These are phyloP conservation scores for Patella pellucida DNA, from an alignment of 2,888 invertebrate genomes.

Conservation along the genomic window DNA sequence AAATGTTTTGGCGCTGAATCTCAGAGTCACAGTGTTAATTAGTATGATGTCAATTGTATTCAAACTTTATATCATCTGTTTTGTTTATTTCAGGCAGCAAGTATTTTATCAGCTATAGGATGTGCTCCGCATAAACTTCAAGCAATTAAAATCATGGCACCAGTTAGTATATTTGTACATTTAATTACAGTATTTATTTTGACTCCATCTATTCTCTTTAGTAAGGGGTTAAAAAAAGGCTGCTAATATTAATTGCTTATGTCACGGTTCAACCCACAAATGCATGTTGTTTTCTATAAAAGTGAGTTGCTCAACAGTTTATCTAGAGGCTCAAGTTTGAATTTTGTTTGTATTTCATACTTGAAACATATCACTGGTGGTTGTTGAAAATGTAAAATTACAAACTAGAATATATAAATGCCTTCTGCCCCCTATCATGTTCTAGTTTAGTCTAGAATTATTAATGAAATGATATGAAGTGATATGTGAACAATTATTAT, in stretches of 20 bases:
- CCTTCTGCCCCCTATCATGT: background rate
- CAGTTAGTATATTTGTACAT: constrained; percentile 53
- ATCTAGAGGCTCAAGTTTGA: too few relatives aligned
- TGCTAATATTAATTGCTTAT: background rate
- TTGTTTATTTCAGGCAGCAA: constrained; percentile 56
- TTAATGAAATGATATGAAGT: constrained; percentile 5
- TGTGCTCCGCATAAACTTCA: constrained; percentile 65
- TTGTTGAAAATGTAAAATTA: background rate
- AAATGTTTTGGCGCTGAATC: too few relatives aligned
- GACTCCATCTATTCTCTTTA: background rate
- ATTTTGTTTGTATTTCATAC: too few relatives aligned
- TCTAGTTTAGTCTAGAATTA: background rate
- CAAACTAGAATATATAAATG: background rate
- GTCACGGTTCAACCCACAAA: too few relatives aligned
- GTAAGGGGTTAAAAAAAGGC: background rate
- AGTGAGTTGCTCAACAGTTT: too few relatives aligned
- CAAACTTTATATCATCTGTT: background rate
- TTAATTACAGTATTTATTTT: background rate
- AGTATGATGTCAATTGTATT: background rate
- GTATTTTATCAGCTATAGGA: constrained; percentile 62
- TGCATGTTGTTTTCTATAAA: too few relatives aligned
- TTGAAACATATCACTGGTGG: too few relatives aligned
- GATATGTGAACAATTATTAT: too few relatives aligned
- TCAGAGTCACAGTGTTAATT: too few relatives aligned
- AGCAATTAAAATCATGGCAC: constrained; percentile 66